Base-by-base conservation (phyloP, 2,113 vertebrate species). In the Mustela lutreola region DNA sequence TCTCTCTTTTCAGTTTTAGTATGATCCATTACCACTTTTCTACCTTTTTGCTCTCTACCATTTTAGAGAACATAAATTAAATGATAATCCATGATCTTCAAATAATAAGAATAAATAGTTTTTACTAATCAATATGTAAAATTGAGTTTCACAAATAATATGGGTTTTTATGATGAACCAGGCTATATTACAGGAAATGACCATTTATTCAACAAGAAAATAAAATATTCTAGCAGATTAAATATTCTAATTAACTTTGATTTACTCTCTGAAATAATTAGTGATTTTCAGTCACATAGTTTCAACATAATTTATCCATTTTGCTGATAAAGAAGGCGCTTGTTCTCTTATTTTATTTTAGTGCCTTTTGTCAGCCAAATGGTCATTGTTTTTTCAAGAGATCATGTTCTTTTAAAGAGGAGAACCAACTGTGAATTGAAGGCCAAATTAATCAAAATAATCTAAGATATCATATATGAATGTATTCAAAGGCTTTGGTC, bases 1-100 rank as follows among this genome's bases (percentile, higher is more conserved):
- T 65, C 24, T 56, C 53, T 53, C 53, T 56, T 80, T 48, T 56
- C 1, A 71, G 31, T 36, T 50, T 48, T 42, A 42, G 1, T 39
- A 26, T 36, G 42, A 88, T 63, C 70, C 36, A 60, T 84, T 73
- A 73, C 16, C 79, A 4, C 15, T 73, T 28, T 56, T 39, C 31
- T n/a, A 16, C 16, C 6, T 82, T 9, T 5, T n/a, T 82, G 36
- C 0, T 14, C 65, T 53, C 22, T 4, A 60, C 19, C 10, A 80
- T 21, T 73, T 93, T 79, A 80, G 1, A 16, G 56, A 84, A 31
- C 8, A 31, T 63, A 71, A 78, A 60, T 94, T 86, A 58, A 88
- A 56, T 67, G 42, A 88, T 39, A 88, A 83, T 78, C 76, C 76
- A 94, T 91, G 28, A 67, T 97, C 14, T 80, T 82, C 22, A 45